Evolutionary conservation across 2,888 invertebrate species (phyloP), one percentile per base, ranked within the genome.

Genomic region (Cacoxenus indagator): DNA sequence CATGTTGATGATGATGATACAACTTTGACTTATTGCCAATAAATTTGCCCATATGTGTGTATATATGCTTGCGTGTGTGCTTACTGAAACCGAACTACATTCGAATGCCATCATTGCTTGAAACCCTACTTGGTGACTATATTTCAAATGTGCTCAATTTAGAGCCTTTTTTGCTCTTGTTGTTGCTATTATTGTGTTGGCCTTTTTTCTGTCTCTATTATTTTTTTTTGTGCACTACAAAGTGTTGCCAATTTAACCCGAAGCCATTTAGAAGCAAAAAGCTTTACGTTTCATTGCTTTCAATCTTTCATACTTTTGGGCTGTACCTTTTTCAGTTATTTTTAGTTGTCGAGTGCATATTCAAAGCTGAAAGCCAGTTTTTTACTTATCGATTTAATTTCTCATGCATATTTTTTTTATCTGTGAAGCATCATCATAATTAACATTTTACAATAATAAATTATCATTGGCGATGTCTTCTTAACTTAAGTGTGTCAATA

Each of bases 221-320:
- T 54, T 22, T 22, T 1, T 22, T 54, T 81, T 80, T 80, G 81
- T n/a, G n/a, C n/a, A n/a, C n/a, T 79, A 81, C 78, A 80, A 80
- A 80, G 81, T 80, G 81, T 80, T 80, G 81, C 81, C 80, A 81
- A 81, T 80, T 80, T 80, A 81, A 77, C 80, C 77, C 77, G 74
- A 77, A 81, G 80, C 80, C 80, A 79, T 81, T 81, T 81, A 72
- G 67, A 74, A 64, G 59, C 31, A 59, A 59, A 29, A 59, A 19
- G 19, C 62, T 46, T 48, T 64, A 48, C 29, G 64, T 64, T 48
- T 64, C 48, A 64, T 64, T 64, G 64, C 62, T 26, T 62, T 62
- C 62, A 24, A 45, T 24, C 22, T 37, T 62, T 6, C 8, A 48
- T 48, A 48, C n/a, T 17, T 48, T 48, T 48, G 48, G n/a, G 37